These are phyloP conservation scores for Xiphophorus hellerii DNA, from an alignment of 2,113 vertebrate species.

Conservation along the genomic window DNA sequence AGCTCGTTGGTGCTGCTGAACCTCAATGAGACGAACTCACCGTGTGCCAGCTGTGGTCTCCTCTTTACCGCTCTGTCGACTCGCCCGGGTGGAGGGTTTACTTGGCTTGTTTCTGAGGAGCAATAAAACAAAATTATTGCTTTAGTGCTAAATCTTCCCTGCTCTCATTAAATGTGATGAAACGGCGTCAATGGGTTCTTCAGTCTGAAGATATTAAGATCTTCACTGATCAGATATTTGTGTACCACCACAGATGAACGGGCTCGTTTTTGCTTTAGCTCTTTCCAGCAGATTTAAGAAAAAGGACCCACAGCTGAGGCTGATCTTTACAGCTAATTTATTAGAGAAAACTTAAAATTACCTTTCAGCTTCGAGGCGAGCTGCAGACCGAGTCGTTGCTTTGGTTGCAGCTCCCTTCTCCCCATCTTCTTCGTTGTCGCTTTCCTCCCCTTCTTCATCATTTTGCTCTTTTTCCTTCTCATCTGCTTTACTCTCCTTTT, in stretches of 20 bases:
- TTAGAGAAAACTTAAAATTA: conserved; percentile 44
- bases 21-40: conserved; percentile 64
- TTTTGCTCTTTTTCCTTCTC: conserved; percentile 80
- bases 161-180: conserved; percentile 4
- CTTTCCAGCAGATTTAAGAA: not conserved
- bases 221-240: not conserved
- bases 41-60: conserved; percentile 68
- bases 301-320: not conserved
- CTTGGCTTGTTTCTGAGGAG: conserved; percentile 76
- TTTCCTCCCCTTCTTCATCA: conserved; percentile 78
- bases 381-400: conserved; percentile 87
- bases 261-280: not conserved
- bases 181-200: not conserved
- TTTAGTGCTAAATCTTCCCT: conserved; percentile 21
- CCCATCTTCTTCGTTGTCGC: conserved; percentile 71
- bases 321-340: not conserved
- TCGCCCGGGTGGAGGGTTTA: conserved; percentile 78
- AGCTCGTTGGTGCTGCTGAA: conserved; percentile 25
- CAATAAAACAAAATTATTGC: conserved; percentile 56
- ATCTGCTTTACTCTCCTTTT: conserved; percentile 80
- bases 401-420: conserved; percentile 67
- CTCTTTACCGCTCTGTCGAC: conserved; percentile 72
- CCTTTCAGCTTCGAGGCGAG: conserved; percentile 92
- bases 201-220: not conserved
- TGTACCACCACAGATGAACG: not conserved